phyloP scores from a whole-genome alignment of 2,113 vertebrate genomes.

The Neomonachus schauinslandi region DNA sequence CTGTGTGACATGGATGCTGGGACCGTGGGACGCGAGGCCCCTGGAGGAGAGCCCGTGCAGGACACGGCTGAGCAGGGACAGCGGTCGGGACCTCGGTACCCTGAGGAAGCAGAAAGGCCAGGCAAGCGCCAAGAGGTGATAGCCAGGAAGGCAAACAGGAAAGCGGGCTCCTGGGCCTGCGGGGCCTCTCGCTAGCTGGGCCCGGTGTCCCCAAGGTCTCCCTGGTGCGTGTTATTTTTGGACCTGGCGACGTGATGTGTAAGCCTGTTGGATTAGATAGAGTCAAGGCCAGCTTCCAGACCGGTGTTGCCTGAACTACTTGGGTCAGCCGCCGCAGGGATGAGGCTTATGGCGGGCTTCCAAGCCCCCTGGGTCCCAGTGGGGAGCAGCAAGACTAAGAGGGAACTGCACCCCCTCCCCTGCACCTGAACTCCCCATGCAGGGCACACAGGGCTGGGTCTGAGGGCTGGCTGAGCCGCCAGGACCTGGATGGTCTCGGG shows the following conservation, averaged over 20 bases:
- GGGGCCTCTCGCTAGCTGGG: not conserved
- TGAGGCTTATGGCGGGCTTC: not conserved
- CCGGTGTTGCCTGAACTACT: not conserved
- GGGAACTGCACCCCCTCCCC: conserved; percentile 34
- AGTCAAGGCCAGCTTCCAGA: conserved; percentile 66
- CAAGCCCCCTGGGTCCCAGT: conserved; percentile 40
- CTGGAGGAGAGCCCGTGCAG: too few species aligned
- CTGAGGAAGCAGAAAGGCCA: not conserved
- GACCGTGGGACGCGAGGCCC: rapidly evolving
- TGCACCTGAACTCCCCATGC: not conserved
- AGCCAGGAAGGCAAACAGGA: conserved; percentile 59
- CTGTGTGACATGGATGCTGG: not conserved
- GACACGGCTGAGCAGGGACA: not conserved
- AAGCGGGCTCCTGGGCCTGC: not conserved
- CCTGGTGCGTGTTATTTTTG: conserved; percentile 62
- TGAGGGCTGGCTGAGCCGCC: conserved; percentile 22
- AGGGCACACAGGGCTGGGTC: not conserved
- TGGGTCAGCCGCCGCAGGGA: not conserved
- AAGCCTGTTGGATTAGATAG: conserved; percentile 72
- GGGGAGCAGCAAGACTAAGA: conserved; percentile 52
- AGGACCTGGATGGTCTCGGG: conserved; percentile 30
- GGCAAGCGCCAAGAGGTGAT: rapidly evolving
- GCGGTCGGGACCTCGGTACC: not conserved
- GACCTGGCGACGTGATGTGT: not conserved
- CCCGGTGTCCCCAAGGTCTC: conserved; percentile 29